A percentile compares a stretch with the other conserved stretches of the same genome.
These are phyloP conservation scores for Chloroceryle aenea DNA, from an alignment of 2,113 vertebrate genomes.

Conservation along the genomic window DNA sequence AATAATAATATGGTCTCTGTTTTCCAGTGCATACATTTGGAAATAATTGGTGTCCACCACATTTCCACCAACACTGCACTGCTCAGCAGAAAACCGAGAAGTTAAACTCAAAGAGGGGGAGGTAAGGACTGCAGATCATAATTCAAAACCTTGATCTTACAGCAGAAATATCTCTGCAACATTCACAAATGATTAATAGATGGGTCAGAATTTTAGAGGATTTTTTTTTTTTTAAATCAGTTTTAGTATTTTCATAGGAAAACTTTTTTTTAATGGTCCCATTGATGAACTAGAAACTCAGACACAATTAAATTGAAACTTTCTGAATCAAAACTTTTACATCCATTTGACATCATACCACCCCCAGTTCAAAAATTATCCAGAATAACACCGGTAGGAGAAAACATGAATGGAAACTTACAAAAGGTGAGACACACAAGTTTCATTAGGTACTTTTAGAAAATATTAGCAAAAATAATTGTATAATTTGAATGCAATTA, in stretches of 20 bases:
- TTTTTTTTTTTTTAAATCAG: not conserved
- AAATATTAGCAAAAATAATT: not conserved
- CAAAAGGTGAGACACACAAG: not conserved
- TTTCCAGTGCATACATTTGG: not conserved
- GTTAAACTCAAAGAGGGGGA: not conserved
- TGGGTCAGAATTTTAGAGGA: not conserved
- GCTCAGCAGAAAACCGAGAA: not conserved
- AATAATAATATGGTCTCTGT: not conserved
- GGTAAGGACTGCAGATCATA: not conserved
- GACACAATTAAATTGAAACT: not conserved
- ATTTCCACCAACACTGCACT: not conserved
- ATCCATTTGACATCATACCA: not conserved
- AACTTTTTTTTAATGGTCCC: not conserved
- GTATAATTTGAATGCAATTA: not conserved
- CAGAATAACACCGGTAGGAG: not conserved
- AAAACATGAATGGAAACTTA: not conserved
- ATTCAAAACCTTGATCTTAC: not conserved
- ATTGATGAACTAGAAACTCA: not conserved
- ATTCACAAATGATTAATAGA: not conserved
- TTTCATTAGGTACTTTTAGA: not conserved
- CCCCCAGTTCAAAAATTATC: not conserved
- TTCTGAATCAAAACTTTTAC: not conserved
- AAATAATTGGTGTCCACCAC: not conserved
- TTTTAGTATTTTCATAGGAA: not conserved
- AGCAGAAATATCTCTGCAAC: not conserved